Base-by-base conservation (phyloP, 2,888 invertebrate species). In the Chymomyza fuscimana region DNA sequence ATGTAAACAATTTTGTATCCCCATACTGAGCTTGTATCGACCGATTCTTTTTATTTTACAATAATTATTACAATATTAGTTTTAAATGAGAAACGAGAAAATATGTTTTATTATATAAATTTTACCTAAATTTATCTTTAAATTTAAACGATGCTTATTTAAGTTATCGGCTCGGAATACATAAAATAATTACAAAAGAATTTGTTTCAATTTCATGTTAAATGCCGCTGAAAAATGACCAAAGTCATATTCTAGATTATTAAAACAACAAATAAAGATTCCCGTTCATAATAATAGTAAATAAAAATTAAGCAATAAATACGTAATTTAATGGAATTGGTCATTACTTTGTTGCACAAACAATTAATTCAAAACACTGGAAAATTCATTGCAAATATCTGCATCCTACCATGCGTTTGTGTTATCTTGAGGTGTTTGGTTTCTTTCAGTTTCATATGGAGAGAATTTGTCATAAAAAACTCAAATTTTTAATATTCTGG, bases 41-140 rank as follows among this genome's bases (percentile, higher is more conserved):
- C 58, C 58, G 58, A 58, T 22, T 25, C 25, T 25, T 25, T 15
- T 58, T 25, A 25, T 58, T 58, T 15, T 58, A 25, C 25, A 19
- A 58, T 22, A 25, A 25, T 25, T 25, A 58, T 58, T 58, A 54
- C 52, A 54, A 19, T 22, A 58, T 25, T 25, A 58, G 25, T 9
- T 25, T 25, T 22, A 25, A 58, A 58, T 25, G 25, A 58, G 25
- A 46, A 79, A 72, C n/a, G 65, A 62, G 51, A 67, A 63, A 40
- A 67, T 4, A 46, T 50, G 52, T 16, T 22, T 54, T 54, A 15
- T 36, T 63, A 52, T 51, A 25, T 63, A 46, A 22, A 12, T 22
- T 58, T 66, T 40, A 66, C 56, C 59, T 66, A 65, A 40, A 66
- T 60, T 50, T 66, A 66, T 51, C 12, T 60, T 19, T 50, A 32